These are phyloP conservation scores for Mystacornis crossleyi DNA, from an alignment of 2,113 vertebrate species.

Conservation along the genomic window DNA sequence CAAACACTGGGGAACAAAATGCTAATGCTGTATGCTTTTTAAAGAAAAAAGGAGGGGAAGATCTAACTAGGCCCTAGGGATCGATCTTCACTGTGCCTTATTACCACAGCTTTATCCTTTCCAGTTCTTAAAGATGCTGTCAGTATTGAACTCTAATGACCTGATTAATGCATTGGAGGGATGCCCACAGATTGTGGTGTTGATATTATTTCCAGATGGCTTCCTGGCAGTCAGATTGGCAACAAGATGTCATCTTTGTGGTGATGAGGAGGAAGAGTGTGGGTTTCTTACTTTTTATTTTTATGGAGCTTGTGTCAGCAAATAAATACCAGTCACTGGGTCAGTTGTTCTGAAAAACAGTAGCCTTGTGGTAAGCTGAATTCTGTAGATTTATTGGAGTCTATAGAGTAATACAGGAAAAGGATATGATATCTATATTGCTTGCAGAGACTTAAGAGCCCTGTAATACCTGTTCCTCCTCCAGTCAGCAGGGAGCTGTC, in stretches of 20 bases:
- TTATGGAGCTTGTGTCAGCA: slow-evolving; percentile 8
- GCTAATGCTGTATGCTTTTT: background rate
- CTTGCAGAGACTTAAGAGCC: slow-evolving; percentile 8
- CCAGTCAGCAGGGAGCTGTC: background rate
- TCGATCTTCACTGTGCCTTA: background rate
- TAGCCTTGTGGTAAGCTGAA: slow-evolving; percentile 48
- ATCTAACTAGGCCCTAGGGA: background rate
- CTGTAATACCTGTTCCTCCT: slow-evolving; percentile 5
- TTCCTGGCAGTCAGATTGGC: slow-evolving; percentile 39
- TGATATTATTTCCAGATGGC: slow-evolving; percentile 43
- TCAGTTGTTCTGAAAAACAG: background rate
- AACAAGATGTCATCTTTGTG: slow-evolving; percentile 23
- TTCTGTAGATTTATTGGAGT: slow-evolving; percentile 19
- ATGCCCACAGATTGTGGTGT: slow-evolving; percentile 35
- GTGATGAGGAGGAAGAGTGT: background rate
- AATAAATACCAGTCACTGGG: slow-evolving; percentile 36
- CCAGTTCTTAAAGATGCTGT: slow-evolving; percentile 13
- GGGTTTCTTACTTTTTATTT: background rate
- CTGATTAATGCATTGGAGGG: slow-evolving; percentile 38
- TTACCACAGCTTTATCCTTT: slow-evolving; percentile 8
- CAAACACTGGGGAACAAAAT: background rate
- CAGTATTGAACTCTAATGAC: slow-evolving; percentile 41
- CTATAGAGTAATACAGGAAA: background rate
- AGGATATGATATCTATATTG: slow-evolving; percentile 18
- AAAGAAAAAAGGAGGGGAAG: background rate